These are phyloP conservation scores for Nothocercus julius DNA, from an alignment of 2,113 vertebrate species.

Conservation along the genomic window DNA sequence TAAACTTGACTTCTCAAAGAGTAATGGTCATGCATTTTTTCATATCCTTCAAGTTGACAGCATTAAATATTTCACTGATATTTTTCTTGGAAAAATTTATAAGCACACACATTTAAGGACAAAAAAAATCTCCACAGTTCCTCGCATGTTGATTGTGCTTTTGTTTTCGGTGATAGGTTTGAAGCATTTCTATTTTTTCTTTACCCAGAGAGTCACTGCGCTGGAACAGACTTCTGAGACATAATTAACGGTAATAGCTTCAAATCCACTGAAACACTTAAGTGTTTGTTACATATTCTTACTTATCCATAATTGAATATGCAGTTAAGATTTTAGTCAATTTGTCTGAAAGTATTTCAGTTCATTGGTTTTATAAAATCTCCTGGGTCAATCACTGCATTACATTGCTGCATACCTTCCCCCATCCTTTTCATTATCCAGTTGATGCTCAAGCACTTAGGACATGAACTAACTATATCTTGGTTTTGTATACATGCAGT, in stretches of 20 bases:
- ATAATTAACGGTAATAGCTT: conserved; percentile 38
- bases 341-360: conserved; percentile 35
- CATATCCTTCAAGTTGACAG: background rate
- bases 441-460: background rate
- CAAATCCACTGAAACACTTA: background rate
- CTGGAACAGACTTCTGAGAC: conserved; percentile 7
- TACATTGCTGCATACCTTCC: background rate
- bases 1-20: background rate
- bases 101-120: background rate
- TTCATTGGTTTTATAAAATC: conserved; percentile 18
- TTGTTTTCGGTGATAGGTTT: background rate
- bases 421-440: background rate
- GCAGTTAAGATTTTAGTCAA: background rate
- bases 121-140: background rate
- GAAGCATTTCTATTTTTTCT: background rate
- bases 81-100: background rate
- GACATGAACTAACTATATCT: background rate
- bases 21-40: background rate
- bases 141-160: background rate
- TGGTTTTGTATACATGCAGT: background rate
- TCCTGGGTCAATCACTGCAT: background rate
- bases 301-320: background rate
- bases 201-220: background rate
- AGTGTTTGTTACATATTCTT: conserved; percentile 7
- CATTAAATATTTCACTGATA: background rate